Base-by-base conservation (phyloP, 37 sponge, comb jelly and placozoan genomes). In the Geodia barretti region DNA sequence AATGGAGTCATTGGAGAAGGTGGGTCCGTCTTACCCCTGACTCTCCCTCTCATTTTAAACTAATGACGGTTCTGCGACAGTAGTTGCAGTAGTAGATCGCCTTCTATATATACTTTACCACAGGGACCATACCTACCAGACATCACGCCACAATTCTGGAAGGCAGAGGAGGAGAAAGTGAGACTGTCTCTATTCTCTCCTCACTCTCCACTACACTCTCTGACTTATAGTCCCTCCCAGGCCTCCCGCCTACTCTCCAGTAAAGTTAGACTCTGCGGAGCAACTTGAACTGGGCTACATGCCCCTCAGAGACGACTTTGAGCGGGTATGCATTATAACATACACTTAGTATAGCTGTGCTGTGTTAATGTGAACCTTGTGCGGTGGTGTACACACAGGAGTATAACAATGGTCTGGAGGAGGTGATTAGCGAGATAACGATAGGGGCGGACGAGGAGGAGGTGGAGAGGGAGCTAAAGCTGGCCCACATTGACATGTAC, bases 281-380 rank as follows among this genome's bases (percentile, higher is more conserved):
- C 94, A 95, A 84, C 68, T 86, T 39, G 94, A 89, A 41, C 58
- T 95, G 30, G 84, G 85, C 30, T 95, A 92, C 79, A 76, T 89
- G 73, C 96, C 94, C 7, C 67, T 87, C 62, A 95, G 96, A 70
- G 94, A 95, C 60, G 96, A 95, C 73, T 95, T 95, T 89, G 96
- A 95, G 23, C 73, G 67, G 62, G 92, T 80, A 72, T 40, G 64
- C 43, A 8, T 31, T 39, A 0, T n/a, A 23, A 40, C 64, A n/a
- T 5, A 5, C 8, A 62, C 1, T 28, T 68, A 47, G 11, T 47
- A 47, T 17, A 17, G n/a, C 65, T 64, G 25, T 23, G 20, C n/a
- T 5, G 7, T 64, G 65, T 64, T 19, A 64, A 24, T 19, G 65
- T 63, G 31, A n/a, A 29, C 58, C 17, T 4, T 34, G 29, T 40